phyloP scores from a whole-genome alignment of 2,113 vertebrate species.

The Thymallus thymallus region DNA sequence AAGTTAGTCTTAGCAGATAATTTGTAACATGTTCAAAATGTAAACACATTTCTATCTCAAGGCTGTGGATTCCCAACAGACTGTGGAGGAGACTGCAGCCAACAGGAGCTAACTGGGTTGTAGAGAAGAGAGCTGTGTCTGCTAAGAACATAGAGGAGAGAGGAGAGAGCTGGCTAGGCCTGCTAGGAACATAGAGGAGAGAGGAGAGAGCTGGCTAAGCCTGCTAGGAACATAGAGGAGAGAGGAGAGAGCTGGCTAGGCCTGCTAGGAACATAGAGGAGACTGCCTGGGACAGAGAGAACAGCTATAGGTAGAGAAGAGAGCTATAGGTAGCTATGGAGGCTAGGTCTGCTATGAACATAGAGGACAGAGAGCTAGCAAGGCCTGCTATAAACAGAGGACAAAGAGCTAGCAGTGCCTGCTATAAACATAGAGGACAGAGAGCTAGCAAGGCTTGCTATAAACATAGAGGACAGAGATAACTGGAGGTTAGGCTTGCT shows the following conservation, averaged over 20 bases:
- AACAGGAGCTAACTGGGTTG: constrained; percentile 29
- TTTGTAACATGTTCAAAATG: constrained; percentile 76
- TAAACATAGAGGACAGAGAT: background rate
- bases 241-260: background rate
- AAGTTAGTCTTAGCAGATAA: constrained; percentile 78
- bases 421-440: background rate
- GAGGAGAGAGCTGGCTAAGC: background rate
- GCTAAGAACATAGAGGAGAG: constrained; percentile 11
- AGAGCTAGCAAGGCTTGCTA: no score
- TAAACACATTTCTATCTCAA: constrained; percentile 75
- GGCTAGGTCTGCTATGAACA: constrained; percentile 18
- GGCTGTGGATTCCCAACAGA: constrained; percentile 62
- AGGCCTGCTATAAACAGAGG: constrained; percentile 15
- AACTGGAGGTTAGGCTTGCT: constrained; percentile 1
- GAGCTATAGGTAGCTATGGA: background rate
- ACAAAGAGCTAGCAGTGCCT: no score
- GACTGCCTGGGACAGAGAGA: no score
- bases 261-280: no score
- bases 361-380: background rate
- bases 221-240: background rate
- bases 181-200: background rate
- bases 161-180: no score
- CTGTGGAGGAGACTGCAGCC: constrained; percentile 38
- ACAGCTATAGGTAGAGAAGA: no score
- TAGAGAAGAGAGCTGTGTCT: constrained; percentile 14